A percentile compares a stretch with the other conserved stretches of the same genome.
phyloP scores from a whole-genome alignment of 1,140 invertebrate genomes.

The Lineus longissimus region DNA sequence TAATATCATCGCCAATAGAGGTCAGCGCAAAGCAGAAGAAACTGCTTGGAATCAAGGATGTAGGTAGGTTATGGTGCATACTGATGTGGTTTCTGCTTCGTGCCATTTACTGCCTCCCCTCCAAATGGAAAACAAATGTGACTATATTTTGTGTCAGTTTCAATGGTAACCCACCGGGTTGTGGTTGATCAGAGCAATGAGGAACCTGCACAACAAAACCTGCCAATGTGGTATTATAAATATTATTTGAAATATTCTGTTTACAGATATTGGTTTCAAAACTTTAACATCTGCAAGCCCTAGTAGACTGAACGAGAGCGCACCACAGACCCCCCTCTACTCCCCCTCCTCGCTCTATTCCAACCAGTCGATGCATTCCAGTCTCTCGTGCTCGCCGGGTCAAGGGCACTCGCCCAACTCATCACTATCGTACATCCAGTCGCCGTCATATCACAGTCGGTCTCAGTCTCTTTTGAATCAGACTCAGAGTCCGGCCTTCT shows the following conservation, averaged over 20 bases:
- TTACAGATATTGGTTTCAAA: neutral
- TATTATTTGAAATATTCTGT: too few species aligned
- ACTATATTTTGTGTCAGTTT: too few species aligned
- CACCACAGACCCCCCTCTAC: neutral
- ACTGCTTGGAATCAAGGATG: conserved; percentile 22
- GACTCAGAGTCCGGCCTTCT: too few species aligned
- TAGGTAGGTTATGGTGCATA: conserved; percentile 14
- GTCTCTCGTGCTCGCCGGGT: conserved; percentile 8
- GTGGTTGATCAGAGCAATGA: too few species aligned
- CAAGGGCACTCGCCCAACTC: conserved; percentile 17
- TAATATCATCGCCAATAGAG: conserved; percentile 1
- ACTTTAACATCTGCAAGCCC: neutral
- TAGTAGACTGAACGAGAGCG: neutral
- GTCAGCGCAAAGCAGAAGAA: conserved; percentile 17
- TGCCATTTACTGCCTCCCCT: too few species aligned
- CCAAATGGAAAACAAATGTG: too few species aligned
- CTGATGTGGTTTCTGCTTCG: too few species aligned
- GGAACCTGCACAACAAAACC: too few species aligned
- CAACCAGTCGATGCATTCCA: conserved; percentile 3
- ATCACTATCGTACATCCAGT: conserved; percentile 2
- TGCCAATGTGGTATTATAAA: too few species aligned
- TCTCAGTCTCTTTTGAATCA: too few species aligned
- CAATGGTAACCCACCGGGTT: too few species aligned
- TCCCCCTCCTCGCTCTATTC: neutral
- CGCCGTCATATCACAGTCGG: neutral